Evolutionary conservation across 2,797 vertebrate genomes (phyloP).

Genomic region (Thamnophis elegans): DNA sequence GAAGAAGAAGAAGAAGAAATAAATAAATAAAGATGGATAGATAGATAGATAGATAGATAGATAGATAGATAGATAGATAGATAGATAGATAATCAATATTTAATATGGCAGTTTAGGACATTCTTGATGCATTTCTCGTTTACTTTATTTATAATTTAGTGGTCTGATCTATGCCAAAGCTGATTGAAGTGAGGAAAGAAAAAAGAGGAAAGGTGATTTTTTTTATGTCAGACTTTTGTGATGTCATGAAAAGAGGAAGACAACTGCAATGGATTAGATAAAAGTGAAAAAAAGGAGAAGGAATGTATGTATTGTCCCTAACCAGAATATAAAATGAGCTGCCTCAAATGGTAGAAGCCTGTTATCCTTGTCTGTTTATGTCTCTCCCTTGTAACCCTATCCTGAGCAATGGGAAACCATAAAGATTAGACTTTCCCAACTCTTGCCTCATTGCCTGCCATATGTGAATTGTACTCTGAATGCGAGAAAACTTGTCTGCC

Average conservation of each 20-base stretch:
- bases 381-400: constrained; percentile 56
- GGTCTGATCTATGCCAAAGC: too few species aligned
- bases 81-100: neutral
- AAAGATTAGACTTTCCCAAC: constrained; percentile 41
- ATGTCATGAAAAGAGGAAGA: neutral
- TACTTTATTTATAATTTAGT: neutral
- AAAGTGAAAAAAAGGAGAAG: neutral
- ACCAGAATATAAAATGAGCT: constrained; percentile 8
- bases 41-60: neutral
- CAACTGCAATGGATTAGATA: neutral
- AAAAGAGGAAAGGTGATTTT: neutral
- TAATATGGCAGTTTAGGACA: too few species aligned
- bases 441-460: constrained; percentile 25
- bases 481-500: constrained; percentile 62
- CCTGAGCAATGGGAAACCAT: constrained; percentile 46
- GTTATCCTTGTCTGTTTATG: constrained; percentile 46
- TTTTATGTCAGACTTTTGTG: neutral
- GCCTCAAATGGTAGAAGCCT: constrained; percentile 40
- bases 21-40: neutral
- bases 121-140: neutral
- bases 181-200: neutral
- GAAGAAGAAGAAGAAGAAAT: too few species aligned
- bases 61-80: neutral
- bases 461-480: constrained; percentile 61
- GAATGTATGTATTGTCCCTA: neutral